Conservation (phyloP, 2,113 vertebrate species). For the Labeo rohita region DNA sequence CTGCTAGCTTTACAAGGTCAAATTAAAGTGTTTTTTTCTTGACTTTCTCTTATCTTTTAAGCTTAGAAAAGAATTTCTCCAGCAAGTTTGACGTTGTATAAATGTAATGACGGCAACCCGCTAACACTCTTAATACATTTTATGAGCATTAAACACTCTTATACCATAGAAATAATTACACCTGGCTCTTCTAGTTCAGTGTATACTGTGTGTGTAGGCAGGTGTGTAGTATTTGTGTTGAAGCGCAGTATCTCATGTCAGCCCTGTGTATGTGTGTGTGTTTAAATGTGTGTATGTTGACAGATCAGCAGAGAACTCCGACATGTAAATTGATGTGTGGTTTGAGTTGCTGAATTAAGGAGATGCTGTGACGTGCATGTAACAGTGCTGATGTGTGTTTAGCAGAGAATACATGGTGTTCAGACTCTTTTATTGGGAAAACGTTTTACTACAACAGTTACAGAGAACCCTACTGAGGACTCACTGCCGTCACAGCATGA, state of each 20-base stretch:
- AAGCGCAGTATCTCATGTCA: background rate
- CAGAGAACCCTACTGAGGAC: constrained; percentile 40
- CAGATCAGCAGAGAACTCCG: constrained; percentile 61
- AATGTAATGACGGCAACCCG: background rate
- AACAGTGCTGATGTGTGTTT: constrained; percentile 62
- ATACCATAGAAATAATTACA: background rate
- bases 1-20: background rate
- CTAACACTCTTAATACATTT: too few species aligned
- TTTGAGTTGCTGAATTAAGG: constrained; percentile 64
- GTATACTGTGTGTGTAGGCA: background rate
- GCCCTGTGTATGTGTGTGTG: constrained; percentile 6
- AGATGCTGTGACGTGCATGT: background rate
- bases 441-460: constrained; percentile 76
- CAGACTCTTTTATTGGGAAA: constrained; percentile 84
- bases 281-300: constrained; percentile 34
- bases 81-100: background rate
- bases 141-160: too few species aligned
- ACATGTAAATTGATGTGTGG: constrained; percentile 80
- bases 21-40: background rate
- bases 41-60: background rate
- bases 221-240: background rate
- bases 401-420: constrained; percentile 70
- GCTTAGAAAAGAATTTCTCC: background rate
- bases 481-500: constrained; percentile 47
- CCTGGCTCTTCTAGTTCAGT: background rate